Base-by-base conservation (phyloP, 2,888 invertebrate genomes). In the Escarpia spicata region DNA sequence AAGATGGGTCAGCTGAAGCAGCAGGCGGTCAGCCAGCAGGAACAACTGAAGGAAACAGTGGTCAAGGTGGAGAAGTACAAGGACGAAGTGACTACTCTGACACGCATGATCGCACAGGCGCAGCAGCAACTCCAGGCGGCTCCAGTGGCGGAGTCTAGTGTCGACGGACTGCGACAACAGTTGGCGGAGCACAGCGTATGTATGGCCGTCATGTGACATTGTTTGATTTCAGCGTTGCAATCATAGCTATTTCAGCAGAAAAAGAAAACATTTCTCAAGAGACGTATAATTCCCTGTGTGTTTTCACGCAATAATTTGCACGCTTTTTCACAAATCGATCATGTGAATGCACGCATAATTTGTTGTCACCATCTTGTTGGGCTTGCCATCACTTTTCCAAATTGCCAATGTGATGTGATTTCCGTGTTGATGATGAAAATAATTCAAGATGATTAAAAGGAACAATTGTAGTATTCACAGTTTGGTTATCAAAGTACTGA, bases 151-250 rank as follows among this genome's bases (percentile, higher is more conserved):
- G 75, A 75, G 75, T 94, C 95, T 52, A 95, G 95, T 93, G 95
- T 95, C 75, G 94, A 95, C 58, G 95, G 94, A 60, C 94, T 96
- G 90, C 95, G 95, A 93, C 94, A 95, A 92, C 95, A 95, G 95
- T 92, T 94, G 44, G 58, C 92, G 26, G 93, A 92, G 37, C 93
- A 93, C 91, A 93, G 92, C 60, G 94, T 94, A 92, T 89, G 93
- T 90, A 52, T 75, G 75, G 75, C 75, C 4, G 75, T 75, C 75
- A 75, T 75, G 75, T 75, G 75, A 75, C 75, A 2, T 26, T 26
- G 6, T 26, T 12, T 75, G 75, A 75, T n/a, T 75, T 75, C 26
- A 75, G 19, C 4, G 75, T 3, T 26, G 15, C 75, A n/a, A 75
- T 75, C 75, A 19, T 0, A 75, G n/a, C 75, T 26, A 6, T 75